Percentiles rank a stretch among this genome's conserved stretches.
phyloP scores from a whole-genome alignment of 30 jellyfish, hydroid and myxozoan species.

The Hydra vulgaris region DNA sequence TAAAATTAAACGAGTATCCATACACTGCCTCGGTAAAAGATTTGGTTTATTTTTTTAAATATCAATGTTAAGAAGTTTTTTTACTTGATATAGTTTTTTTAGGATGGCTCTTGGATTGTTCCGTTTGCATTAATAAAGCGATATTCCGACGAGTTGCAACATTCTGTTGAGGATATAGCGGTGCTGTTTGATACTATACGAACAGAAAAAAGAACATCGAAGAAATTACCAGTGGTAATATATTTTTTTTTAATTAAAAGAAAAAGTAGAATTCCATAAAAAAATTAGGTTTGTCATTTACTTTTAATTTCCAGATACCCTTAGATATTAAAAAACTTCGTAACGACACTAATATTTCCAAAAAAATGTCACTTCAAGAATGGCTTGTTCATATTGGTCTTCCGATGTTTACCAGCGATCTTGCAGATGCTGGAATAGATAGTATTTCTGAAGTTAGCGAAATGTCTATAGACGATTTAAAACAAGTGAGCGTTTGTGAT shows the following conservation, averaged over 20 bases:
- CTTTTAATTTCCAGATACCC: neutral
- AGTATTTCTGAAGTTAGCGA: constrained; percentile 29
- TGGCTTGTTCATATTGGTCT: constrained; percentile 71
- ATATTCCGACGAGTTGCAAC: constrained; percentile 49
- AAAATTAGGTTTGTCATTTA: neutral
- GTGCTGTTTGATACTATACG: constrained; percentile 42
- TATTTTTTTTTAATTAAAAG: neutral
- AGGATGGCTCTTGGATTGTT: constrained; percentile 86
- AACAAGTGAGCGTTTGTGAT: constrained; percentile 55
- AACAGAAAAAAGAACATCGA: constrained; percentile 1
- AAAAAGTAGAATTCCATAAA: neutral
- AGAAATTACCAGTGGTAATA: constrained; percentile 10
- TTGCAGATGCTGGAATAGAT: constrained; percentile 34
- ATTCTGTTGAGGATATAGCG: constrained; percentile 31
- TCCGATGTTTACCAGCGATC: constrained; percentile 67
- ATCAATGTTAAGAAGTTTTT: neutral
- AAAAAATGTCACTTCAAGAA: constrained; percentile 4
- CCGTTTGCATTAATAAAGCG: constrained; percentile 51
- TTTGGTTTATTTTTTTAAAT: neutral
- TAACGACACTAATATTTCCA: neutral
- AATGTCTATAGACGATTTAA: constrained; percentile 35
- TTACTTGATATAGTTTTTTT: neutral
- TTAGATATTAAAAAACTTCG: neutral
- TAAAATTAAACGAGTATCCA: constrained; percentile 41
- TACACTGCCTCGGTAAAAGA: constrained; percentile 46